Base-by-base conservation (phyloP, 2,113 vertebrate species). In the Paramormyrops kingsleyae region DNA sequence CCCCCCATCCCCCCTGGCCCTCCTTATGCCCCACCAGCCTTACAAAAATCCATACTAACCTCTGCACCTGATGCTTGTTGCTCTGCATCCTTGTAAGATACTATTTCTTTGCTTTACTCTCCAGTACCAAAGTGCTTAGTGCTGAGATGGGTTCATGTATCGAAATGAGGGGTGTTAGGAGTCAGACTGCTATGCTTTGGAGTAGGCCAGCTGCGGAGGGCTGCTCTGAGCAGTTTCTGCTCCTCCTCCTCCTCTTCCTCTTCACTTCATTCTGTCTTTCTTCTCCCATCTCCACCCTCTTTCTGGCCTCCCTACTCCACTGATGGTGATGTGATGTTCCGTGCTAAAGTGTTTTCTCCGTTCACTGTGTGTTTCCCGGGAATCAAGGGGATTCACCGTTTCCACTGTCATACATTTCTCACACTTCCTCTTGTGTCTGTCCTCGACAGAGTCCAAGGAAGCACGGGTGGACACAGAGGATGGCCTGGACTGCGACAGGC, bases 401-500 rank as follows among this genome's bases (percentile, higher is more conserved):
- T 70, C 62, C n/a, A 9, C 24, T 1, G 8, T 24, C 21, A 24
- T 10, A 27, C 24, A 9, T 27, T 66, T 66, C 62, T 70, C 62
- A 31, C 62, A 31, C n/a, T 35, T n/a, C 47, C 66, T 27, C 46
- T 87, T 6, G 19, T 46, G 13, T 47, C 35, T 53, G 6, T 47
- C 4, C 27, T 47, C 46, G 50, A 80, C 56, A 87, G 89, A 90
- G 83, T 35, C 83, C 47, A 87, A 74, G 47, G 89, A 90, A 90
- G 93, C 17, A 24, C 88, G 96, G 96, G 35, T 17, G 21, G 85
- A 77, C 49, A 77, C 95, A 0, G 94, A 87, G 90, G 96, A 96
- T 59, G 93, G 92, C 92, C 94, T 90, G 9, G 89, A 88, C 39
- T 93, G 94, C 47, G 94, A 95, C 88, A 94, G 95, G 90, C 95